Evolutionary conservation across 2,113 vertebrate species (phyloP).

Genomic region (Ranitomeya imitator): DNA sequence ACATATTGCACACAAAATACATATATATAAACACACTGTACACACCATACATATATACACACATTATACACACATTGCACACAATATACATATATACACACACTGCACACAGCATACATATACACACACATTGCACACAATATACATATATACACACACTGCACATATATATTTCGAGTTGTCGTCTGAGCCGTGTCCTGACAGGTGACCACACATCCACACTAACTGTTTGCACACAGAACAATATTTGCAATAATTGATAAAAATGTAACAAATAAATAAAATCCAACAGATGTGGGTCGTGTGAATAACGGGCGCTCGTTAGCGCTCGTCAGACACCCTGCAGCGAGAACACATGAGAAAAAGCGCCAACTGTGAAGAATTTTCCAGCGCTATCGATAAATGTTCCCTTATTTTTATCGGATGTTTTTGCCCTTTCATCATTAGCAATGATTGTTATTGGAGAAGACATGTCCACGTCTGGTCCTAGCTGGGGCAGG

Average conservation of each 20-base stretch:
- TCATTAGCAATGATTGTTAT: neutral
- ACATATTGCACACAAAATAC: neutral
- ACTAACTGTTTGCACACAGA: no score
- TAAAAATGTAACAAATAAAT: neutral
- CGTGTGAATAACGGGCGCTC: neutral
- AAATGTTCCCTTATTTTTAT: neutral
- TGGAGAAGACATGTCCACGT: neutral
- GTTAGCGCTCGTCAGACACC: neutral
- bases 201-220: no score
- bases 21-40: neutral
- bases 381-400: neutral
- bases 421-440: neutral
- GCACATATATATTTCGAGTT: neutral
- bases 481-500: neutral
- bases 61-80: neutral
- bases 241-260: neutral
- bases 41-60: neutral
- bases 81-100: no score
- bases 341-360: neutral
- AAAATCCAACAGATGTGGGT: neutral
- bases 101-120: no score
- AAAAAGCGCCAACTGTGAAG: neutral
- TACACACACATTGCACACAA: no score
- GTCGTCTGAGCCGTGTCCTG: no score
- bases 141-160: neutral